Conservation (phyloP, 2,797 vertebrate species). For the Molossus alvarezi region DNA sequence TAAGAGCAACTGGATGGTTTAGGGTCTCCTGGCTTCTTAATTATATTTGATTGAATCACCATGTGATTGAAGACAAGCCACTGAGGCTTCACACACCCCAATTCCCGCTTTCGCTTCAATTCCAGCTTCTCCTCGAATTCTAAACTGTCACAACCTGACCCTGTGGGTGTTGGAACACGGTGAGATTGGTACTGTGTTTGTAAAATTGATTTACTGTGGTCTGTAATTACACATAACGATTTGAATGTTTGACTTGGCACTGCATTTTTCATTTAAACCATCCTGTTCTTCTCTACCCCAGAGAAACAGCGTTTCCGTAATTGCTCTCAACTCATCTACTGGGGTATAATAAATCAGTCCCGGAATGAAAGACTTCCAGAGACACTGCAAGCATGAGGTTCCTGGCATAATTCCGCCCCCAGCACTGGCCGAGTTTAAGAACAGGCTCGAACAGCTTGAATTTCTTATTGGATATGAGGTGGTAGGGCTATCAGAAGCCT, state of each 20-base stretch:
- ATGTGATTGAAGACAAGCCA: constrained; percentile 62
- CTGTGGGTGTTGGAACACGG: constrained; percentile 23
- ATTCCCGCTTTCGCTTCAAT: constrained; percentile 5
- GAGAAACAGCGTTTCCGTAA: constrained; percentile 71
- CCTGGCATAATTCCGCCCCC: constrained; percentile 52
- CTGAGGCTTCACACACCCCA: background rate
- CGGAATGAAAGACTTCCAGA: constrained; percentile 74
- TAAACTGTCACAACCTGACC: background rate
- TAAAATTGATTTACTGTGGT: constrained; percentile 77
- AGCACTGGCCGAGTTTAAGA: constrained; percentile 34
- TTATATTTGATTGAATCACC: constrained; percentile 75
- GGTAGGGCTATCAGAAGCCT: background rate
- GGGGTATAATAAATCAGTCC: constrained; percentile 79
- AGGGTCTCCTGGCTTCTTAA: constrained; percentile 80
- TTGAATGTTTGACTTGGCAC: constrained; percentile 77
- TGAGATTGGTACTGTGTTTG: constrained; percentile 41
- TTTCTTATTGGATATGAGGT: constrained; percentile 42
- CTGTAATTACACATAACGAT: constrained; percentile 78
- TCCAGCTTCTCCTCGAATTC: constrained; percentile 46
- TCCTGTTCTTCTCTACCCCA: constrained; percentile 50
- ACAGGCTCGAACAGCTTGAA: constrained; percentile 28
- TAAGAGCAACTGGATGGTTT: constrained; percentile 78
- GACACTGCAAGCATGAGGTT: constrained; percentile 27
- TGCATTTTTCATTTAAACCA: constrained; percentile 78
- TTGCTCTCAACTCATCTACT: constrained; percentile 70